Conservation (phyloP, 2,113 vertebrate species). For the Aleadryas rufinucha region DNA sequence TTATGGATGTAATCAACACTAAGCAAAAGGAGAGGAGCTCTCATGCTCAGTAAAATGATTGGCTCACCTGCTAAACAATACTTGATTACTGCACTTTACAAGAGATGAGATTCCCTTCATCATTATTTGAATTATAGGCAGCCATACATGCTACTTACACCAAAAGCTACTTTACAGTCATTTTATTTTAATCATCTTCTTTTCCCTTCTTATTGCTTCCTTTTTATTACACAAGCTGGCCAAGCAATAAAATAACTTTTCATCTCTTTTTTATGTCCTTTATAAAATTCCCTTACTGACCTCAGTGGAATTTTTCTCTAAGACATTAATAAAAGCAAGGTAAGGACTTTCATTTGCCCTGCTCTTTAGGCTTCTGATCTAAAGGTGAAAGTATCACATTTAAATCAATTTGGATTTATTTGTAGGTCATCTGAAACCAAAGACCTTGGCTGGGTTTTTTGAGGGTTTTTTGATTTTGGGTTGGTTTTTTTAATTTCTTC, state of each 20-base stretch:
- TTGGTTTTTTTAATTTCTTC: not conserved
- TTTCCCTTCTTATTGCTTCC: not conserved
- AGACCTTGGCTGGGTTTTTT: not conserved
- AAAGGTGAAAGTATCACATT: fast-evolving
- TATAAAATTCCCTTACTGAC: not conserved
- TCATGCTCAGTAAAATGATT: not conserved
- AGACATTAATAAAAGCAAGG: not conserved
- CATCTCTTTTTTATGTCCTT: not conserved
- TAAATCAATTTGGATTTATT: not conserved
- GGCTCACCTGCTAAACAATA: not conserved
- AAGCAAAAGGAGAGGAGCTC: not conserved
- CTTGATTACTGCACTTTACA: not conserved
- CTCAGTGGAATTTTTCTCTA: not conserved
- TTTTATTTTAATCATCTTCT: not conserved
- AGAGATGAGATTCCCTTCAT: not conserved
- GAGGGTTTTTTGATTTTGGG: fast-evolving
- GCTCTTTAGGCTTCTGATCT: not conserved
- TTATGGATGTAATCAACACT: not conserved
- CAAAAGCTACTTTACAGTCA: not conserved
- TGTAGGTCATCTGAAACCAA: not conserved
- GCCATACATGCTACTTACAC: not conserved
- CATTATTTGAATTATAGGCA: not conserved
- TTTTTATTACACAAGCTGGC: not conserved
- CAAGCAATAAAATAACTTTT: not conserved
- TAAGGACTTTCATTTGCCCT: not conserved